Conservation (phyloP, 2,113 vertebrate genomes). For the Periophthalmus modestus region DNA sequence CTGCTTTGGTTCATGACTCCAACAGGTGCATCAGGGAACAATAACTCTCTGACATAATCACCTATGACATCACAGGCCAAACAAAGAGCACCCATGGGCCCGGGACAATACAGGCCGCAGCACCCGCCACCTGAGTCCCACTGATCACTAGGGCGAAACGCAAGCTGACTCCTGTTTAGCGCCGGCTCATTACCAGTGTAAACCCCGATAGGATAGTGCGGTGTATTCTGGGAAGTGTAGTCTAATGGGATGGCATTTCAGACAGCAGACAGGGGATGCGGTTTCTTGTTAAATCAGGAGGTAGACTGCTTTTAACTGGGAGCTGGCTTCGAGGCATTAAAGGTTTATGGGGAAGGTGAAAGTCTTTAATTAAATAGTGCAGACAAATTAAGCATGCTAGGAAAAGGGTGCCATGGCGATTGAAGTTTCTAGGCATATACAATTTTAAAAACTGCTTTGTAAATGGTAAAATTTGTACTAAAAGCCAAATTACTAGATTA, state of each 20-base stretch:
- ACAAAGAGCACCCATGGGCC: conserved; percentile 16
- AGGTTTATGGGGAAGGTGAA: background rate
- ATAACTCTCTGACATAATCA: conserved; percentile 26
- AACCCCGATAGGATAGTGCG: conserved; percentile 1
- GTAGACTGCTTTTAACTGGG: conserved; percentile 37
- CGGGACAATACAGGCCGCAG: background rate
- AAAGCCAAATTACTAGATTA: no score
- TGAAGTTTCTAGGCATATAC: background rate
- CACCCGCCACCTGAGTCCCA: conserved; percentile 26
- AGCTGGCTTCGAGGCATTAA: background rate
- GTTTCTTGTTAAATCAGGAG: conserved; percentile 49
- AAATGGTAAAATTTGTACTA: background rate
- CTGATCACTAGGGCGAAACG: conserved; percentile 1
- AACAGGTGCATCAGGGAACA: conserved; percentile 61
- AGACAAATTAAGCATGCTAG: background rate
- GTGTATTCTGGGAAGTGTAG: conserved; percentile 34
- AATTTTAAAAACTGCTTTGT: background rate
- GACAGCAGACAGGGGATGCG: conserved; percentile 25
- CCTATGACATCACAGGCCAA: conserved; percentile 39
- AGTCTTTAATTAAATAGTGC: background rate
- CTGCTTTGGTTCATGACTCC: conserved; percentile 21
- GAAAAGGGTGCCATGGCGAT: background rate
- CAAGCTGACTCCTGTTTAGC: background rate
- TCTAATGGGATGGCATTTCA: conserved; percentile 43
- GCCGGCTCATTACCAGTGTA: background rate